Base-by-base conservation (phyloP, 2,113 vertebrate genomes). In the Ramphastos sulfuratus region DNA sequence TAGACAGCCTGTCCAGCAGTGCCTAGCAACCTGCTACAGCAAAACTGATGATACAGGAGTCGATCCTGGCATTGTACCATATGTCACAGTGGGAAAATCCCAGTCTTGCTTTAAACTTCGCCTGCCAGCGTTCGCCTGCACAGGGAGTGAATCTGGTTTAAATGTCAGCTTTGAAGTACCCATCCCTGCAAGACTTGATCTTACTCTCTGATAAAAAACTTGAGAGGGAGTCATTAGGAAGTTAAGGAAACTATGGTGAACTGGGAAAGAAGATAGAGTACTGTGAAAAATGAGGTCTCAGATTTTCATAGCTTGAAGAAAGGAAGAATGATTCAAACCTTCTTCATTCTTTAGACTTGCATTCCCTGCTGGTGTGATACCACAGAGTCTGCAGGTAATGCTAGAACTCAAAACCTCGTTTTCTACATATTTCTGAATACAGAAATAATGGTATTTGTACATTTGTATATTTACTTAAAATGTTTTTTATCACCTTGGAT, bases 321-420 rank as follows among this genome's bases (percentile, higher is more conserved):
- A 0, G 37, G 25, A 25, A 87, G 60, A 67, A 31, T 0, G 0
- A 44, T 44, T 58, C 46, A 17, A 58, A 28, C 17, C 37, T 23
- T 71, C 12, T 61, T 66, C n/a, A 23, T 79, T 39, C 35, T 72
- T 56, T 42, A 9, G 12, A 33, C 15, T 31, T 61, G 18, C 15
- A 14, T 73, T 42, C 17, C 9, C 52, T 86, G 28, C 19, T 65
- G 44, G 24, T 12, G 46, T 20, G 44, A 76, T 18, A 64, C 11
- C 3, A 42, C 42, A 1, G 69, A 73, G 6, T 17, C 60, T 69
- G 28, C 52, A 61, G 31, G 9, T 24, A 58, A 17, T 35, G 59
- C 37, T 75, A 72, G 25, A 85, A 85, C 12, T 55, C 58, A 37
- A 3, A 14, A 12, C 2, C 15, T 78, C 15, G 16, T 55, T 85